A percentile compares a stretch with the other conserved stretches of the same genome.
Conservation (phyloP, 2,888 invertebrate species). For the Heliconius ethilla region DNA sequence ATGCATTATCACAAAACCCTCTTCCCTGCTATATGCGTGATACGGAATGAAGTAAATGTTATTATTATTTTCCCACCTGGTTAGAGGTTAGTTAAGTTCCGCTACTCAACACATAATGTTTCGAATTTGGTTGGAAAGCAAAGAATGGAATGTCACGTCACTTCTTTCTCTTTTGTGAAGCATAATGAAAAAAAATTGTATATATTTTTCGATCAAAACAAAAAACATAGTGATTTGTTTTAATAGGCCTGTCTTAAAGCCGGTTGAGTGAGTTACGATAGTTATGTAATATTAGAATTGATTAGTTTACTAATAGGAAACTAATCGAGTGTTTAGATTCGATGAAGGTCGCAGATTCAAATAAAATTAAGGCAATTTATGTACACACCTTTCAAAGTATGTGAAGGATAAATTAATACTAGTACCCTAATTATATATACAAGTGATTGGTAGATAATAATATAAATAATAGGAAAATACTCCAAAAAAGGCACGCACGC, state of each 20-base stretch:
- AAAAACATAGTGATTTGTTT: neutral
- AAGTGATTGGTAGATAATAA: too few species aligned
- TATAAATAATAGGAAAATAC: too few species aligned
- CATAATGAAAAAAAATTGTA: too few species aligned
- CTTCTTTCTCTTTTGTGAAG: too few species aligned
- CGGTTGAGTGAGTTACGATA: constrained; percentile 9
- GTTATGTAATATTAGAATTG: constrained; percentile 6
- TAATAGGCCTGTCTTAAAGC: neutral
- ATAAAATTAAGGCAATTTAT: neutral
- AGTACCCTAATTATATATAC: too few species aligned
- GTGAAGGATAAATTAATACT: neutral
- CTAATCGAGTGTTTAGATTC: neutral
- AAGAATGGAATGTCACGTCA: neutral
- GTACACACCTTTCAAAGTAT: neutral
- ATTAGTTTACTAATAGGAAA: constrained; percentile 2
- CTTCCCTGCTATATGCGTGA: neutral
- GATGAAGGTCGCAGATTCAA: neutral
- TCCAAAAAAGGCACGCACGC: too few species aligned
- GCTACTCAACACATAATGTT: neutral
- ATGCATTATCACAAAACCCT: too few species aligned
- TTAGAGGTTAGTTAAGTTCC: neutral
- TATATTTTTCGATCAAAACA: too few species aligned
- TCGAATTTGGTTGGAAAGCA: neutral
- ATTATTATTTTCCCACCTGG: too few species aligned
- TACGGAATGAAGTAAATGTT: too few species aligned